Base-by-base conservation (phyloP, 2,113 vertebrate genomes). In the Seriola quinqueradiata region DNA sequence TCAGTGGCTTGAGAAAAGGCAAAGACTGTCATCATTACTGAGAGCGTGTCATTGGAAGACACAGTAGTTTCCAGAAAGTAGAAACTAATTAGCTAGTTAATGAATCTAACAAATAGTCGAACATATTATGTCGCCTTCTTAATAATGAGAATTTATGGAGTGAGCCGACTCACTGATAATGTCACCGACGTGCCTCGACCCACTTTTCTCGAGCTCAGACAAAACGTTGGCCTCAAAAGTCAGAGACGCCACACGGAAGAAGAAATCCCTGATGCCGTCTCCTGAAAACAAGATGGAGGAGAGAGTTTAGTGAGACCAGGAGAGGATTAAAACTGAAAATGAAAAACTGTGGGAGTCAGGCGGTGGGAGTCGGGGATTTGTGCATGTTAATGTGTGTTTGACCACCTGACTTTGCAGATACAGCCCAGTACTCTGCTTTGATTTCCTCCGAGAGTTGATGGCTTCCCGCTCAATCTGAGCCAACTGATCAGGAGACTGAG, bases 371-470 rank as follows among this genome's bases (percentile, higher is more conserved):
- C 12, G 32, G 12, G 28, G 65, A 21, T 32, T 16, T 44, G 34
- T 67, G 19, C 28, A 2, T 58, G 55, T 25, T 32, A 38, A 36
- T 19, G 59, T 38, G 50, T 23, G 82, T 32, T 52, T 19, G 34
- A 80, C 3, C 92, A 99, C 98, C 98, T 13, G 97, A 98, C 87
- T 98, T 96, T 0, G 98, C 97, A 4, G 98, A 99, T 55, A 99
- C 96, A 0, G 97, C 96, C 98, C 98, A 99, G 69, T 97, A 99
- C 88, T 99, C 98, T 0, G 98, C 98, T 89, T 95, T 96, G 93
- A 99, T 97, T 93, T 99, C 98, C 79, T 97, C 96, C 12, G 98
- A 97, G 85, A 98, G 92, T 87, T 95, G 75, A 98, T 94, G 12
- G 98, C 97, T 0, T 99, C 97, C 77, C 94, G 95, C 91, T 99